A percentile compares a stretch with the other conserved stretches of the same genome.
These are phyloP conservation scores for Drosophila baimaii DNA, from an alignment of 1,140 invertebrate species.

Conservation along the genomic window DNA sequence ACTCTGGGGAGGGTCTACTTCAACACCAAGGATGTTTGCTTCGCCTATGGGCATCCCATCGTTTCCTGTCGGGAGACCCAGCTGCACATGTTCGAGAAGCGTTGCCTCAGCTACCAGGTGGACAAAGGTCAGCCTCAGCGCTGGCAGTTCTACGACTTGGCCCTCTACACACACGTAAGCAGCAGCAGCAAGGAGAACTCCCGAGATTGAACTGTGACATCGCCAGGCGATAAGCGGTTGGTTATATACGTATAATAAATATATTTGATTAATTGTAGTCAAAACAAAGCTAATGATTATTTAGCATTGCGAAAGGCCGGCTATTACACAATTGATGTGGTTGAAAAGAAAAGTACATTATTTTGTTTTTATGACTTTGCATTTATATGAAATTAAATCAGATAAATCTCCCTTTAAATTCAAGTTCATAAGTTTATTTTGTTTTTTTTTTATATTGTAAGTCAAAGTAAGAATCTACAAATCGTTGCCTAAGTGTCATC, in stretches of 20 bases:
- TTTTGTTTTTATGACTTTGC: neutral
- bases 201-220: slow-evolving; percentile 17
- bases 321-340: neutral
- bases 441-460: neutral
- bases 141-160: slow-evolving; percentile 87
- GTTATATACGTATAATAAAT: slow-evolving; percentile 3
- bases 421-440: neutral
- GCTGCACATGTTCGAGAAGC: slow-evolving; percentile 64
- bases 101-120: slow-evolving; percentile 86
- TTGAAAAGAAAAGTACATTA: neutral
- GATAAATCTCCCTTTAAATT: neutral
- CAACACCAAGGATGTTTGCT: slow-evolving; percentile 88
- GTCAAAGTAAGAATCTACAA: slow-evolving; percentile 7
- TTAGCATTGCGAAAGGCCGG: neutral
- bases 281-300: neutral
- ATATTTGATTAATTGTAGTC: slow-evolving; percentile 2
- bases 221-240: slow-evolving; percentile 32
- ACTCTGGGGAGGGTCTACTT: slow-evolving; percentile 89
- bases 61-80: slow-evolving; percentile 85
- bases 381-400: neutral
- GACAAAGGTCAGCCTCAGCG: slow-evolving; percentile 84
- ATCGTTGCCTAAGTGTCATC: slow-evolving; percentile 30
- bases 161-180: slow-evolving; percentile 79
- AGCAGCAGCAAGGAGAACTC: slow-evolving; percentile 22
- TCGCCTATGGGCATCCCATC: slow-evolving; percentile 87